Percentiles rank a stretch among this genome's conserved stretches.
Evolutionary conservation across 2,888 invertebrate species (phyloP).

Genomic region (Sarcophaga variegata): DNA sequence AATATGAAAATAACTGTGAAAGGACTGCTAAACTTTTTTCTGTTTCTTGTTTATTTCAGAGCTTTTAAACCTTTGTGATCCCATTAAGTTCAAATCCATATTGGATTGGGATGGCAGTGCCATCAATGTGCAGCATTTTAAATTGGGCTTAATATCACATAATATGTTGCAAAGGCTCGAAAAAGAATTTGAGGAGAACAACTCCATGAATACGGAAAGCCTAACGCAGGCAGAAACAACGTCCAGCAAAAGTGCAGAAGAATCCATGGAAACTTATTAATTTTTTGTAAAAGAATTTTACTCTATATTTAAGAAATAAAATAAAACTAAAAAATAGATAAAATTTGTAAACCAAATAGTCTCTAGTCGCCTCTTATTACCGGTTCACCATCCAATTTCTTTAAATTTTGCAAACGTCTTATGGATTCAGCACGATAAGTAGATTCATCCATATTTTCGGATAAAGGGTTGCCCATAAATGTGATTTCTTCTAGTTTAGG

Average conservation of each 20-base stretch:
- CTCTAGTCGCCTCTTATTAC: constrained; percentile 75
- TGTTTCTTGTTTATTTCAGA: constrained; percentile 71
- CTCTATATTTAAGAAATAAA: constrained; percentile 18
- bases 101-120: constrained; percentile 81
- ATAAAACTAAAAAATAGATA: constrained; percentile 7
- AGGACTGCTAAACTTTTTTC: no score
- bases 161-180: constrained; percentile 77
- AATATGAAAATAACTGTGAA: no score
- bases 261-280: constrained; percentile 72
- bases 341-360: neutral
- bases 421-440: constrained; percentile 88
- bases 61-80: constrained; percentile 78
- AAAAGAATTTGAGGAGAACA: constrained; percentile 54
- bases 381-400: constrained; percentile 91
- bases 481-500: constrained; percentile 89
- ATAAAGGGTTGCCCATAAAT: constrained; percentile 91
- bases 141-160: constrained; percentile 79
- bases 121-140: constrained; percentile 81
- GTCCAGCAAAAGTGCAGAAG: neutral
- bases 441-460: constrained; percentile 88
- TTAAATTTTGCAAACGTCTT: constrained; percentile 88
- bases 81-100: constrained; percentile 76
- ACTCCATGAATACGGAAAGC: neutral
- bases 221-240: neutral
- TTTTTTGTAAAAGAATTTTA: neutral